Percentiles rank a stretch among this genome's conserved stretches.
Conservation (phyloP, 2,888 invertebrate genomes). For the Ypsolopha sequella region DNA sequence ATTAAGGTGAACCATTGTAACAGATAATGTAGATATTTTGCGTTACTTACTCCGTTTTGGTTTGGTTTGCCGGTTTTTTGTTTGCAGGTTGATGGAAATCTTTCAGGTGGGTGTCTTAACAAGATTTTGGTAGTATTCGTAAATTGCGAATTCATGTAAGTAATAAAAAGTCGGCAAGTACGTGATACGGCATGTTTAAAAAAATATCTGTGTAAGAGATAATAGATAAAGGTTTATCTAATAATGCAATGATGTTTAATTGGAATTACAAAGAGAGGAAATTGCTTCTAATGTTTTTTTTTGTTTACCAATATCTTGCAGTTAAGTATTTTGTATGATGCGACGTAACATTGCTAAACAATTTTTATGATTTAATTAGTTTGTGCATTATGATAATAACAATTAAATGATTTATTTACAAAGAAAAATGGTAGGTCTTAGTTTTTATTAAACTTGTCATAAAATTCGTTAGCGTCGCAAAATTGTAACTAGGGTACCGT, state of each 20-base stretch:
- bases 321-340: constrained; percentile 2
- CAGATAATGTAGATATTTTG: too few species aligned
- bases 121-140: neutral
- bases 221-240: too few species aligned
- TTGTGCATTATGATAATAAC: neutral
- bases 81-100: neutral
- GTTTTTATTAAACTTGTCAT: constrained; percentile 1
- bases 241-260: too few species aligned
- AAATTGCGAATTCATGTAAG: too few species aligned
- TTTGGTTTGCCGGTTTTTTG: neutral
- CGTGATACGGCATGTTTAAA: too few species aligned
- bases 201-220: too few species aligned
- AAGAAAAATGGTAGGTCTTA: constrained; percentile 57
- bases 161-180: too few species aligned
- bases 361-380: neutral
- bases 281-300: too few species aligned
- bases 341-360: constrained; percentile 2
- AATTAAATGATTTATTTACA: constrained; percentile 16
- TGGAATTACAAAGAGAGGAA: too few species aligned
- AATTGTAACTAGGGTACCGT: constrained; percentile 18
- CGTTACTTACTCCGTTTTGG: too few species aligned
- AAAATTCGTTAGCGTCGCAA: constrained; percentile 52
- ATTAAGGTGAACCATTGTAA: too few species aligned
- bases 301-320: too few species aligned
- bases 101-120: neutral